Percentiles rank a stretch among this genome's conserved stretches.
phyloP scores from a whole-genome alignment of 2,113 vertebrate species.

The Nothobranchius furzeri region DNA sequence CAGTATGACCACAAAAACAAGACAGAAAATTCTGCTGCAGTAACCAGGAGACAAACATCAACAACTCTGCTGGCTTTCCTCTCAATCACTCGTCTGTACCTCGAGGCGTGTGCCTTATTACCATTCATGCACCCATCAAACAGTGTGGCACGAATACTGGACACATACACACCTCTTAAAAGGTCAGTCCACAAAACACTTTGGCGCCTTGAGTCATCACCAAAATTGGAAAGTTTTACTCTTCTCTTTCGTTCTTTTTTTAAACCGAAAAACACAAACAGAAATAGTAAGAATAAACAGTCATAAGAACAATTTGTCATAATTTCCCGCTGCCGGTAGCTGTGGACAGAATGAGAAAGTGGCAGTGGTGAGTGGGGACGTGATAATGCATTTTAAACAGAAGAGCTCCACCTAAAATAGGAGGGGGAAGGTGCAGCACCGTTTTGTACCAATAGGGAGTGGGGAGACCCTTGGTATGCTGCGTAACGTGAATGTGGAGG shows the following conservation, averaged over 20 bases:
- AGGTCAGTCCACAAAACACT: slow-evolving; percentile 60
- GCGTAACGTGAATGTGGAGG: slow-evolving; percentile 30
- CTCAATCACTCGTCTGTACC: slow-evolving; percentile 9
- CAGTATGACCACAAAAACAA: slow-evolving; percentile 1
- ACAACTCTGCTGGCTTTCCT: slow-evolving; percentile 12
- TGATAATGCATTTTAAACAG: slow-evolving; percentile 62
- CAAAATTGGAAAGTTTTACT: slow-evolving; percentile 72
- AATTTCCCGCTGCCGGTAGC: slow-evolving; percentile 68
- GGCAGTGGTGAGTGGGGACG: slow-evolving; percentile 44
- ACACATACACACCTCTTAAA: slow-evolving; percentile 53
- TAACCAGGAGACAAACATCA: slow-evolving; percentile 46
- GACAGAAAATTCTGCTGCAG: slow-evolving; percentile 1
- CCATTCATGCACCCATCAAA: slow-evolving; percentile 21
- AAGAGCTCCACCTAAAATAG: slow-evolving; percentile 17
- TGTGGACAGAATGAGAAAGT: slow-evolving; percentile 72
- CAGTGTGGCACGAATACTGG: slow-evolving; percentile 29
- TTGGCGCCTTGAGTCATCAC: slow-evolving; percentile 59
- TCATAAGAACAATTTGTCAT: slow-evolving; percentile 68
- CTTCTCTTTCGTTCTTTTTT: slow-evolving; percentile 32
- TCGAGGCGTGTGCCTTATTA: slow-evolving; percentile 4
- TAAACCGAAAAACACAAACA: slow-evolving; percentile 51
- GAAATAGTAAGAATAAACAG: slow-evolving; percentile 57
- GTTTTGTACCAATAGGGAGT: no score
- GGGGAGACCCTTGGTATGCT: slow-evolving; percentile 32
- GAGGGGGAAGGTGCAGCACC: slow-evolving; percentile 9